These are phyloP conservation scores for Pheosia tremula DNA, from an alignment of 2,888 invertebrate species.

Conservation along the genomic window DNA sequence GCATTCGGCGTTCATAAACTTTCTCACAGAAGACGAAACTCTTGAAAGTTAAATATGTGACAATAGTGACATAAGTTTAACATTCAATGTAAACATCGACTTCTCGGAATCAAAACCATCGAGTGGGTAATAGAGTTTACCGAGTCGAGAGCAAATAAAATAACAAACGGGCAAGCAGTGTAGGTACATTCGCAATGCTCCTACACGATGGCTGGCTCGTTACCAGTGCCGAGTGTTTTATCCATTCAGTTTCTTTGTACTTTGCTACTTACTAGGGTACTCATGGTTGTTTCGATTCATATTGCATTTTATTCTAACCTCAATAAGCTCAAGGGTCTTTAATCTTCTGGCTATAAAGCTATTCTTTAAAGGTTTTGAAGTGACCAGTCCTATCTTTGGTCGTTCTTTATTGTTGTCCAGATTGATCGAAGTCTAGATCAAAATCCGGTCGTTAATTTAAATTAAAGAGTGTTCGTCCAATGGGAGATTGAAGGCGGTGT, in stretches of 20 bases:
- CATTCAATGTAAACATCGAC: constrained; percentile 74
- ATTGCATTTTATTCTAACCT: constrained; percentile 48
- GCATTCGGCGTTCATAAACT: constrained; percentile 54
- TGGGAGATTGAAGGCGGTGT: constrained; percentile 26
- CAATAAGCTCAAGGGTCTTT: constrained; percentile 24
- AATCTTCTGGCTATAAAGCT: constrained; percentile 18
- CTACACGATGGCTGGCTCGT: constrained; percentile 49
- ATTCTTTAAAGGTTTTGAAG: neutral
- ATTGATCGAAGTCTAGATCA: constrained; percentile 32
- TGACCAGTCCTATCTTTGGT: neutral
- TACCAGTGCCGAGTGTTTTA: constrained; percentile 58
- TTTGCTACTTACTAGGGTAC: constrained; percentile 56
- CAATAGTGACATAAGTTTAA: constrained; percentile 74
- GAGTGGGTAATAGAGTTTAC: constrained; percentile 77
- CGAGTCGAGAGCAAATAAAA: constrained; percentile 78
- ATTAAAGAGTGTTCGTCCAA: constrained; percentile 23
- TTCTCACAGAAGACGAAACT: constrained; percentile 61
- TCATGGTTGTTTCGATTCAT: constrained; percentile 56
- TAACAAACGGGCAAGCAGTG: constrained; percentile 66
- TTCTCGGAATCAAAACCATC: constrained; percentile 80
- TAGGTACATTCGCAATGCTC: constrained; percentile 58
- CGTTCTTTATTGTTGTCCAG: constrained; percentile 27
- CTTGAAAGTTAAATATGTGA: constrained; percentile 70
- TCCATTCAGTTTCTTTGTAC: constrained; percentile 62
- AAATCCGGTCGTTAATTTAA: constrained; percentile 27